Conservation (phyloP, 2,888 invertebrate species). For the Amphipoea oculea region DNA sequence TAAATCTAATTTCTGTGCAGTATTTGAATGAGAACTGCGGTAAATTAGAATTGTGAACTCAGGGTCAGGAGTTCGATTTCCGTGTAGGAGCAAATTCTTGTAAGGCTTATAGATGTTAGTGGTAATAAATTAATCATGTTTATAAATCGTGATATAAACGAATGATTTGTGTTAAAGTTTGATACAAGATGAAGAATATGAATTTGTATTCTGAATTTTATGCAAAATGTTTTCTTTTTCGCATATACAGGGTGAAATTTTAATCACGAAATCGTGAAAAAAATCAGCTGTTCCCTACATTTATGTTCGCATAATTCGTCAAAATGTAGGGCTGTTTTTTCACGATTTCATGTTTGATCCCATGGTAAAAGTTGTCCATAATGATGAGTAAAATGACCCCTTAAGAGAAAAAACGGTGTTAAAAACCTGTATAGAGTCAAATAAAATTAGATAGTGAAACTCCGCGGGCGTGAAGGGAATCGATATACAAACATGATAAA, state of each 20-base stretch:
- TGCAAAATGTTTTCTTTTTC: neutral
- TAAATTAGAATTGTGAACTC: conserved; percentile 37
- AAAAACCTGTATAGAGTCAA: too few relatives aligned
- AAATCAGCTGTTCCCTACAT: too few relatives aligned
- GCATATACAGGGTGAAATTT: neutral
- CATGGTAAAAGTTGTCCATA: too few relatives aligned
- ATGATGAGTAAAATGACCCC: too few relatives aligned
- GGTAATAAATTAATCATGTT: conserved; percentile 38
- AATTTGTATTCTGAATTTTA: neutral
- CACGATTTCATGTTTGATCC: too few relatives aligned
- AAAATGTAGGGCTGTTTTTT: too few relatives aligned
- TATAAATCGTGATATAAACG: conserved; percentile 10
- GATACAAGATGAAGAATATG: neutral
- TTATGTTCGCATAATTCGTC: too few relatives aligned
- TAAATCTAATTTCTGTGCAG: conserved; percentile 41
- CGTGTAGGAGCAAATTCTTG: conserved; percentile 23
- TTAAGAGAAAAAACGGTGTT: too few relatives aligned
- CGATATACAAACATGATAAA: too few relatives aligned
- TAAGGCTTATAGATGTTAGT: conserved; percentile 12
- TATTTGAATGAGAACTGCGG: conserved; percentile 31
- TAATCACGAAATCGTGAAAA: too few relatives aligned
- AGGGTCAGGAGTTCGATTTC: conserved; percentile 42
- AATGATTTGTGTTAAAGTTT: conserved; percentile 1
- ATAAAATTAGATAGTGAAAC: too few relatives aligned
- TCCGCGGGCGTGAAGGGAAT: too few relatives aligned